Evolutionary conservation across 92 coral and sea anemone genomes (phyloP), one percentile per base, ranked within the genome.

Genomic region (Heliopora coerulea): DNA sequence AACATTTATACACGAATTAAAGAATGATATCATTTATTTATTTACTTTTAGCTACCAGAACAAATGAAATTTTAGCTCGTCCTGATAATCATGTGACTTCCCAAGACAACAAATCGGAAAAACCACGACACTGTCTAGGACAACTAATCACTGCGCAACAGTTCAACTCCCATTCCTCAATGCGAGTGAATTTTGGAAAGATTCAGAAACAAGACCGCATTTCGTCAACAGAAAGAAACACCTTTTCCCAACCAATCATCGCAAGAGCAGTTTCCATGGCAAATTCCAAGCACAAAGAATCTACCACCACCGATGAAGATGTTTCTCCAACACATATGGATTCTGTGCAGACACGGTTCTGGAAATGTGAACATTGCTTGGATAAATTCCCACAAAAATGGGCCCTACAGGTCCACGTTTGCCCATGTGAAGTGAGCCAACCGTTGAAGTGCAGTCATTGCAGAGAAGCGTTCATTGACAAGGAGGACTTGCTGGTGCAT

Each of bases 401-500:
- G 26, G 69, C 85, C 8, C 80, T 89, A 28, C 96, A 92, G 39
- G 76, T 87, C 37, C 97, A 92, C 32, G 68, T 74, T 40, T 89
- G 97, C 37, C 81, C 96, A 0, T 60, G 83, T 28, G 84, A 72
- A 34, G 82, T 91, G 9, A 67, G 70, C 56, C 69, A 82, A 20
- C 97, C 97, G 0, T 90, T 78, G 49, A 84, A 84, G 34, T 90
- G 98, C 66, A 90, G 95, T 50, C 86, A 81, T 62, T 90, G 98
- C 68, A 54, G 83, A 39, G 37, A 65, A 40, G 66, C 89, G 0
- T 93, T 88, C 68, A 72, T 87, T 74, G 83, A 78, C 76, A 83
- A 88, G 11, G 88, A 88, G 24, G 84, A 80, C 37, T 62, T 93
- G 23, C 82, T 88, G 19, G 84, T 86, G 73, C 98, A 93, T 76